These are phyloP conservation scores for Torymus texanus DNA, from an alignment of 2,888 invertebrate species.

Conservation along the genomic window DNA sequence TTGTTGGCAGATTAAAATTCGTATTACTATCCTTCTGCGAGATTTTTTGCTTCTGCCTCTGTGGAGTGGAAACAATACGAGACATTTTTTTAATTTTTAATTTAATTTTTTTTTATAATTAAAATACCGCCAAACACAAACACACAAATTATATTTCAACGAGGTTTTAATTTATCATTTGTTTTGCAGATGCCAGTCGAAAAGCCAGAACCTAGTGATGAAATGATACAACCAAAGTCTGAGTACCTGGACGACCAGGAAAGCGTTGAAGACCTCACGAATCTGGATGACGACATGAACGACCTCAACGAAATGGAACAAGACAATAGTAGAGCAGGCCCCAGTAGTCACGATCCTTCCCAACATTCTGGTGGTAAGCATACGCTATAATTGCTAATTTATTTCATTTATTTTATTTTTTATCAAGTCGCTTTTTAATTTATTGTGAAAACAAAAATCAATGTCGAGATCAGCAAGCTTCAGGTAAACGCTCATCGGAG, in stretches of 20 bases:
- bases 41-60: constrained; percentile 60
- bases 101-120: too few species aligned
- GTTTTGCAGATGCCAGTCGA: constrained; percentile 72
- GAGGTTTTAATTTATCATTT: background rate
- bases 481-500: constrained; percentile 23
- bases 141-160: too few species aligned
- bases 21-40: constrained; percentile 70
- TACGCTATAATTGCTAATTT: background rate
- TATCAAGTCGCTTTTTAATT: constrained; percentile 24
- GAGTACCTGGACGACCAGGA: constrained; percentile 84
- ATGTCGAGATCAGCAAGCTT: constrained; percentile 45
- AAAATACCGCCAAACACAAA: too few species aligned
- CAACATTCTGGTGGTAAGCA: constrained; percentile 83
- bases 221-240: constrained; percentile 83
- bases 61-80: constrained; percentile 72
- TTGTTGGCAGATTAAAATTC: constrained; percentile 72
- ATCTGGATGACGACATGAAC: constrained; percentile 84
- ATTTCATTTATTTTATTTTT: constrained; percentile 15
- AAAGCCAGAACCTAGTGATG: constrained; percentile 78
- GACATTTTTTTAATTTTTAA: constrained; percentile 58
- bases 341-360: constrained; percentile 77
- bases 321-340: constrained; percentile 83
- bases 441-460: constrained; percentile 45
- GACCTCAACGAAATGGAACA: constrained; percentile 84
- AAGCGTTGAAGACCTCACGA: constrained; percentile 89